These are phyloP conservation scores for Aplysia californica DNA, from an alignment of 1,140 invertebrate genomes.

Conservation along the genomic window DNA sequence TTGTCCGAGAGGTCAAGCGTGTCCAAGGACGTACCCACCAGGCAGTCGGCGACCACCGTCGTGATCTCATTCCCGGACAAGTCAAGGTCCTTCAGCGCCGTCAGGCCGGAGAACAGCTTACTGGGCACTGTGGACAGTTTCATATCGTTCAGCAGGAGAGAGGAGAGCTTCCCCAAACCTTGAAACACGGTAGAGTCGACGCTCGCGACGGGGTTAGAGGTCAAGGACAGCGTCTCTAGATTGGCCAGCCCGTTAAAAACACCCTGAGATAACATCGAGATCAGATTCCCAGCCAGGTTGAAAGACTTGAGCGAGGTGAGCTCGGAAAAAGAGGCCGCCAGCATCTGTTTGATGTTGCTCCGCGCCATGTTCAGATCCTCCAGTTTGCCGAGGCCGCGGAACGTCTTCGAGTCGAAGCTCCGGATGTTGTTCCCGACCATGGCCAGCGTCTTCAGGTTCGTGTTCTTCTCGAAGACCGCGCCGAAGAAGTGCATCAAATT, in stretches of 20 bases:
- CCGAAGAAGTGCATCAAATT: constrained; percentile 31
- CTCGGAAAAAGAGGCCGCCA: constrained; percentile 21
- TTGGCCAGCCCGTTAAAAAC: constrained; percentile 43
- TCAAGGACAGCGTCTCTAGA: constrained; percentile 35
- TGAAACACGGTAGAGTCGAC: constrained; percentile 35
- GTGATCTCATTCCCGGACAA: constrained; percentile 32
- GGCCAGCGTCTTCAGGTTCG: neutral
- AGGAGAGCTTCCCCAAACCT: constrained; percentile 27
- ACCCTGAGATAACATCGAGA: constrained; percentile 26
- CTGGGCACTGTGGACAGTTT: constrained; percentile 28
- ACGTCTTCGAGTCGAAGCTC: constrained; percentile 3
- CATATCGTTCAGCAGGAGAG: constrained; percentile 37
- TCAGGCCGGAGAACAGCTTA: constrained; percentile 34
- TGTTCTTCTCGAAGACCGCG: constrained; percentile 26
- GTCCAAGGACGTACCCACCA: constrained; percentile 37
- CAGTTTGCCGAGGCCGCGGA: constrained; percentile 37
- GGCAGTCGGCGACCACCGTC: constrained; percentile 29
- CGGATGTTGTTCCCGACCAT: neutral
- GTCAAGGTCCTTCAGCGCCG: constrained; percentile 34
- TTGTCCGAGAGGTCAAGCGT: constrained; percentile 44
- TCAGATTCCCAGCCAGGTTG: constrained; percentile 35
- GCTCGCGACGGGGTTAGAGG: constrained; percentile 34
- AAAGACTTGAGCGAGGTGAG: constrained; percentile 31
- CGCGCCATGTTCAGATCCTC: constrained; percentile 32
- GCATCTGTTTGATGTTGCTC: constrained; percentile 30